phyloP scores from a whole-genome alignment of 2,888 invertebrate species.

The Euplagia quadripunctaria region DNA sequence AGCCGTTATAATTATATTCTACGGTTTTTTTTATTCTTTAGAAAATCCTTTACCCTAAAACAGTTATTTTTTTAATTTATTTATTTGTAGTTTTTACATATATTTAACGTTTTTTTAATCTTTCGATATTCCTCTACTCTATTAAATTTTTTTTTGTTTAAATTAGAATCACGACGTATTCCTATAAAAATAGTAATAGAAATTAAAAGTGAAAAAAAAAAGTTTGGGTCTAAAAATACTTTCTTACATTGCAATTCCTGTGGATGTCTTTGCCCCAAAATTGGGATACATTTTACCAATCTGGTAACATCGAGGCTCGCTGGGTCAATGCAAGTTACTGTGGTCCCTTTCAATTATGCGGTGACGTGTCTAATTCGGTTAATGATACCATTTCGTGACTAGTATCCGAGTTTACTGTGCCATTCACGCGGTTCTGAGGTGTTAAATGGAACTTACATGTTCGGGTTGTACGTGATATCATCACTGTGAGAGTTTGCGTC shows the following conservation, averaged over 20 bases:
- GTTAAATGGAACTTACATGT: conserved; percentile 81
- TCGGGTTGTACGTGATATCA: conserved; percentile 64
- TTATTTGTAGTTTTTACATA: no score
- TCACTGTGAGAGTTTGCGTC: conserved; percentile 57
- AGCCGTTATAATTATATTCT: neutral
- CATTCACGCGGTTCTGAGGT: conserved; percentile 66
- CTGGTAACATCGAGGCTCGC: conserved; percentile 39
- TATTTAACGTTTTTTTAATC: no score
- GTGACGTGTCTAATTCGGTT: conserved; percentile 70
- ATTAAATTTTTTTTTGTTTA: no score
- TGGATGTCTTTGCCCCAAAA: neutral
- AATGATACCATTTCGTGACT: conserved; percentile 74
- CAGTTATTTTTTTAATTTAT: no score
- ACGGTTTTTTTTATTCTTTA: neutral
- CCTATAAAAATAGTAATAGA: no score
- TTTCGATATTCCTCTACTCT: no score
- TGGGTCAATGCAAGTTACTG: conserved; percentile 42
- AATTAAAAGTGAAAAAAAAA: no score
- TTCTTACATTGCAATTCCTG: neutral
- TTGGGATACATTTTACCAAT: neutral
- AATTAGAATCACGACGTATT: no score
- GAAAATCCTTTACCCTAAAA: no score
- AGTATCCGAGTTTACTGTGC: conserved; percentile 66
- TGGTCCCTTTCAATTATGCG: conserved; percentile 66
- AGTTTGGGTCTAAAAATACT: no score